Evolutionary conservation across 2,888 invertebrate genomes (phyloP).

Genomic region (Tenthredo scrophulariae): DNA sequence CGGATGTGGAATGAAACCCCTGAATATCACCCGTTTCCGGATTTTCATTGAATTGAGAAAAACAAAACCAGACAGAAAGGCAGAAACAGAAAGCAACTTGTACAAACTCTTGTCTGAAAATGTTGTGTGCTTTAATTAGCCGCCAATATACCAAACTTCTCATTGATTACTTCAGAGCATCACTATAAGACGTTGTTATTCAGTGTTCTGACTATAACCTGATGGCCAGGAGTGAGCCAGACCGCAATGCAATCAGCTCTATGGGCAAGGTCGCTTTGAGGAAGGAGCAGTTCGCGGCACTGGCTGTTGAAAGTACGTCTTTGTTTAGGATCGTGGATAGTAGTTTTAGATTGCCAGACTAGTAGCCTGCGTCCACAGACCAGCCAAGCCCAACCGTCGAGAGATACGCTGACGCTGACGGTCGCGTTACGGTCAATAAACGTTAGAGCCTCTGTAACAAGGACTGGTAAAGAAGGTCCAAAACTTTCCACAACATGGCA

Average conservation of each 20-base stretch:
- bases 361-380: constrained; percentile 92
- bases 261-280: constrained; percentile 95
- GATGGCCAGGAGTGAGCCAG: constrained; percentile 82
- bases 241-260: constrained; percentile 91
- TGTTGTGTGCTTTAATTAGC: too few species aligned
- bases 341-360: constrained; percentile 89
- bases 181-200: neutral
- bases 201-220: constrained; percentile 71
- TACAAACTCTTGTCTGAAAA: too few species aligned
- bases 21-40: too few species aligned
- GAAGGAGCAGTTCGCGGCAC: constrained; percentile 92
- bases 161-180: too few species aligned
- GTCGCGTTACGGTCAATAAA: constrained; percentile 85
- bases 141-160: too few species aligned
- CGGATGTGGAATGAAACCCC: too few species aligned
- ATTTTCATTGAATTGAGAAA: too few species aligned
- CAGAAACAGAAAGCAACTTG: too few species aligned
- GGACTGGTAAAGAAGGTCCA: constrained; percentile 90
- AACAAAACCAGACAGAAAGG: too few species aligned
- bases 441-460: constrained; percentile 93
- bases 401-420: constrained; percentile 84
- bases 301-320: constrained; percentile 81
- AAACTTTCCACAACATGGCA: constrained; percentile 88
- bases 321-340: constrained; percentile 72
- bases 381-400: constrained; percentile 90